Evolutionary conservation across 2,113 vertebrate species (phyloP), one percentile per base, ranked within the genome.

Genomic region (Rhinichthys klamathensis): DNA sequence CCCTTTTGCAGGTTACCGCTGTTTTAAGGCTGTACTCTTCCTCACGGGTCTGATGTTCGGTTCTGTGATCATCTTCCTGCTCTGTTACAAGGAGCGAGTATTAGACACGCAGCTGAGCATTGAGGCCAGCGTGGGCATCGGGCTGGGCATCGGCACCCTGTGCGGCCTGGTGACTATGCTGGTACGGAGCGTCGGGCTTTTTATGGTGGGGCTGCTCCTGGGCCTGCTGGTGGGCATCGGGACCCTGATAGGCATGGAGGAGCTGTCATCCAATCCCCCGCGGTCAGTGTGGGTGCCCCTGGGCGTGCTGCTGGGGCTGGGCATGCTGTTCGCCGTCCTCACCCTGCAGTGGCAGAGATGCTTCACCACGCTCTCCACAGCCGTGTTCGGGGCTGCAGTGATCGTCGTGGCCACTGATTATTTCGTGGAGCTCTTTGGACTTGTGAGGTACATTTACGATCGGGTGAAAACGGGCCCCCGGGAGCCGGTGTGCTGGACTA

Each of bases 11-110:
- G 98, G 98, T 72, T 99, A 99, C 90, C 98, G 98, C 87, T 99
- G 98, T 94, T 99, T 99, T 94, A 99, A 99, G 91, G 98, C 97
- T 0, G 97, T 99, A 84, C 98, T 99, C 95, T 99, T 99, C 94
- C 95, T 99, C 90, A 98, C 98, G 0, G 98, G 98, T 74, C 90
- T 99, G 92, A 97, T 99, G 96, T 99, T 99, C 0, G 98, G 98
- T 88, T 99, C 98, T 0, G 94, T 98, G 85, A 95, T 99, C 92
- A 98, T 99, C 96, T 99, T 99, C 94, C 96, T 98, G 96, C 94
- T 99, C 86, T 99, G 98, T 95, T 97, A 99, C 94, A 97, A 98
- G 94, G 97, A 99, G 92, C 94, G 97, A 86, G 97, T 99, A 87
- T 94, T 99, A 94, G 98, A 99, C 95, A 98, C 98, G 0, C 97